phyloP scores from a whole-genome alignment of 1,140 invertebrate species.

The Glomeris maerens region DNA sequence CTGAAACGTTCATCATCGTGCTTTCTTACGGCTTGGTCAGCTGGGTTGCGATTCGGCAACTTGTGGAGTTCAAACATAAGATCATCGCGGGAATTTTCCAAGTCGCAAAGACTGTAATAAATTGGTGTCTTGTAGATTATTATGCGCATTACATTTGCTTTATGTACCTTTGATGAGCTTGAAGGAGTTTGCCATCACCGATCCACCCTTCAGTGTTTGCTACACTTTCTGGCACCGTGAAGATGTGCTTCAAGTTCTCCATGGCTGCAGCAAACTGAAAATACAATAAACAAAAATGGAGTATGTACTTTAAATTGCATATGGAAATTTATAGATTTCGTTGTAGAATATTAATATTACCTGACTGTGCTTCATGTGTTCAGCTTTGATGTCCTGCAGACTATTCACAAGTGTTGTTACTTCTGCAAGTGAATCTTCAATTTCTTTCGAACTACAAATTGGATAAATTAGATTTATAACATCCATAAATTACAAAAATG shows the following conservation, averaged over 20 bases:
- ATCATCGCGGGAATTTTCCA: slow-evolving; percentile 93
- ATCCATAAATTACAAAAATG: neutral
- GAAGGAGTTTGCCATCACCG: slow-evolving; percentile 82
- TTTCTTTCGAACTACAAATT: slow-evolving; percentile 39
- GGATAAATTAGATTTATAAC: slow-evolving; percentile 4
- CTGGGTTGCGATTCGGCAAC: slow-evolving; percentile 72
- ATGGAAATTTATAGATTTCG: slow-evolving; percentile 2
- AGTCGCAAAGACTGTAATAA: slow-evolving; percentile 63
- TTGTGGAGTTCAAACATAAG: slow-evolving; percentile 88
- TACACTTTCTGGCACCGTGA: slow-evolving; percentile 92
- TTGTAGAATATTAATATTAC: slow-evolving; percentile 19
- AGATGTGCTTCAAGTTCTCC: slow-evolving; percentile 96
- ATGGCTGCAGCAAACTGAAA: slow-evolving; percentile 93
- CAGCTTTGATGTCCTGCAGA: slow-evolving; percentile 70
- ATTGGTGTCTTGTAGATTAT: neutral
- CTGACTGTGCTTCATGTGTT: slow-evolving; percentile 70
- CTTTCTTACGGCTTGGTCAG: slow-evolving; percentile 52
- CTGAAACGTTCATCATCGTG: slow-evolving; percentile 39
- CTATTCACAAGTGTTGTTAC: slow-evolving; percentile 57
- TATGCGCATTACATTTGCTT: slow-evolving; percentile 1
- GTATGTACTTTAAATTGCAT: neutral
- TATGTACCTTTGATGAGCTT: slow-evolving; percentile 60
- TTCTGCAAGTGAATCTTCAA: slow-evolving; percentile 45
- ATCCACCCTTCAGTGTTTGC: slow-evolving; percentile 88
- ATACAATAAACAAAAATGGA: neutral